Base-by-base conservation (phyloP, 2,113 vertebrate genomes). In the Platycercus adscitus region DNA sequence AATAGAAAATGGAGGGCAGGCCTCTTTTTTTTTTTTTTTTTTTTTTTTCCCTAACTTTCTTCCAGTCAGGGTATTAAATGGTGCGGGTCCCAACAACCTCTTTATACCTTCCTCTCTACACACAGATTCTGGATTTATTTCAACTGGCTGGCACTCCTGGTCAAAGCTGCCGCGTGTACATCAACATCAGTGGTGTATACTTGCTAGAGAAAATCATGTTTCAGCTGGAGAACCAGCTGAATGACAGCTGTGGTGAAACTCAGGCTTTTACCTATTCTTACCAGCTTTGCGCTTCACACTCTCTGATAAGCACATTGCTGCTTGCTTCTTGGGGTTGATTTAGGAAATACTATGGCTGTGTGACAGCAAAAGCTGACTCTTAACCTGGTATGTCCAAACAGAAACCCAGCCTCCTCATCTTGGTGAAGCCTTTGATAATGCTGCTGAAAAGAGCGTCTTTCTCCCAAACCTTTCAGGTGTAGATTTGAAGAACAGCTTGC, bases 271-370 rank as follows among this genome's bases (percentile, higher is more conserved):
- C 41, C 24, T 23, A 1, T 20, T 50, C 33, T 53, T 19, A 2
- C 0, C n/a, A 12, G 49, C 73, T 24, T 14, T 39, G 39, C 55
- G 8, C 11, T 20, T 69, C 10, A 35, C 7, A 6, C 3, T 3
- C 66, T 28, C 56, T 17, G 61, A 43, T 35, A 26, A 53, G 55
- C 37, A 8, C 4, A 1, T 5, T 17, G 7, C 26, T 10, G 8
- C 3, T 0, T 12, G 20, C 26, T 52, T 31, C 58, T 23, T 1
- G 1, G 41, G 24, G n/a, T 44, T 4, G 7, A 61, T 41, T 5
- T 5, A 10, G 50, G 24, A 46, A 41, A 41, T 24, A 0, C 0
- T 0, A 3, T 8, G 47, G 29, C n/a, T 17, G 11, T 33, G 58
- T 13, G 49, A 35, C 43, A 52, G 50, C 23, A 33, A 11, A 46